phyloP scores from a whole-genome alignment of 2,888 invertebrate species.

The Melitaea athalia region DNA sequence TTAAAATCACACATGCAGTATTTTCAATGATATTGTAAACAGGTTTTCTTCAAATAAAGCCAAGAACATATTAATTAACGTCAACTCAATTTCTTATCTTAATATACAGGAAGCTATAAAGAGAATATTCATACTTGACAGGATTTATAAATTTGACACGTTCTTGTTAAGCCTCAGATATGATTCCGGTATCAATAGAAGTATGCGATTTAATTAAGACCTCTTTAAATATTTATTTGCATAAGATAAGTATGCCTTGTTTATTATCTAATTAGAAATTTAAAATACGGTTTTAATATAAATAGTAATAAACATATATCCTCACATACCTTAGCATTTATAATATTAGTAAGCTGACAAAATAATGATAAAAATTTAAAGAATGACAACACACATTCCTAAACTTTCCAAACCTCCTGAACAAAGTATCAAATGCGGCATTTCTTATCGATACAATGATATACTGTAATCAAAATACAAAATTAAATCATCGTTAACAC shows the following conservation, averaged over 20 bases:
- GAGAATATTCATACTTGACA: not conserved
- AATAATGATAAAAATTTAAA: too few relatives aligned
- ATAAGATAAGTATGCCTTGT: too few relatives aligned
- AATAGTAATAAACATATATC: too few relatives aligned
- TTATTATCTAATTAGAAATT: too few relatives aligned
- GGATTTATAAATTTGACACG: not conserved
- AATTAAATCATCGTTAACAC: not conserved
- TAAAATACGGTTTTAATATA: too few relatives aligned
- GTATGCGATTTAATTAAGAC: too few relatives aligned
- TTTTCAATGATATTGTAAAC: not conserved
- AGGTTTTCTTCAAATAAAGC: not conserved
- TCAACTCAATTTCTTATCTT: not conserved
- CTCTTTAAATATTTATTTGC: too few relatives aligned
- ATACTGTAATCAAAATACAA: not conserved
- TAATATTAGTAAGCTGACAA: too few relatives aligned
- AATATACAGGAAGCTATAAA: conserved; percentile 1
- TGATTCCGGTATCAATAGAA: not conserved
- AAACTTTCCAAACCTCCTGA: too few relatives aligned
- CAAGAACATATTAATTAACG: not conserved
- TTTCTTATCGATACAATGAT: not conserved
- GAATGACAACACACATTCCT: not conserved
- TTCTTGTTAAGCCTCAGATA: not conserved
- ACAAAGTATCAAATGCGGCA: not conserved
- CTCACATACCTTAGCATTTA: too few relatives aligned
- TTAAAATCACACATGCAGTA: not conserved